Evolutionary conservation across 2,797 vertebrate species (phyloP).

Genomic region (Anguilla anguilla): DNA sequence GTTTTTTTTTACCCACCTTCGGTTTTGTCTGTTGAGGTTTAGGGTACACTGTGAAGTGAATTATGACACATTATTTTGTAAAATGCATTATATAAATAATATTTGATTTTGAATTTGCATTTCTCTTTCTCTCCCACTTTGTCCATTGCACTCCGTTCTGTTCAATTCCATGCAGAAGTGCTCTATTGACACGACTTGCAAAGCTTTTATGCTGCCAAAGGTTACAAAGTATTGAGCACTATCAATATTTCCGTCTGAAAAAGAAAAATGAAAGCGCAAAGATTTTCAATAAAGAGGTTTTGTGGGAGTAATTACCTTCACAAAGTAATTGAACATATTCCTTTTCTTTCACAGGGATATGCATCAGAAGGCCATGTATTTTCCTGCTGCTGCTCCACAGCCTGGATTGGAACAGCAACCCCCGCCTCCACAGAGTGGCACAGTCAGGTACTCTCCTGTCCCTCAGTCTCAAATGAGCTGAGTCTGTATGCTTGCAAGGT

Average conservation of each 20-base stretch:
- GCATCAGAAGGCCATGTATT: not conserved
- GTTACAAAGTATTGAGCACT: not conserved
- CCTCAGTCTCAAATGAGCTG: not conserved
- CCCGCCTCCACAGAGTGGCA: not conserved
- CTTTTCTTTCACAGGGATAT: not conserved
- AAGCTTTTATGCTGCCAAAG: not conserved
- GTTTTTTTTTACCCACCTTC: not conserved
- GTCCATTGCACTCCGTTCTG: not conserved
- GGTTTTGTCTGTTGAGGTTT: too few relatives aligned
- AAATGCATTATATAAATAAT: not conserved
- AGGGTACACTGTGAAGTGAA: too few relatives aligned
- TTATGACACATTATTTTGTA: too few relatives aligned
- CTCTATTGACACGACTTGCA: not conserved
- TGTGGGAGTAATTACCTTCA: not conserved
- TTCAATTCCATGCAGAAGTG: not conserved
- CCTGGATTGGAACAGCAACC: too few relatives aligned
- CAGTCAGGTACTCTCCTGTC: not conserved
- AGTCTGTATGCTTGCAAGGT: not conserved
- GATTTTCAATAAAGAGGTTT: not conserved
- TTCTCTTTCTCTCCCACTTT: not conserved
- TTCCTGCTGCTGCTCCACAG: not conserved
- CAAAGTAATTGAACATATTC: not conserved
- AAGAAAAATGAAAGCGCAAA: not conserved
- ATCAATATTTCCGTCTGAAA: not conserved
- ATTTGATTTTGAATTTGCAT: not conserved